Percentiles rank a stretch among this genome's conserved stretches.
Evolutionary conservation across 2,888 invertebrate genomes (phyloP).

Genomic region (Pseudanteris insignis): DNA sequence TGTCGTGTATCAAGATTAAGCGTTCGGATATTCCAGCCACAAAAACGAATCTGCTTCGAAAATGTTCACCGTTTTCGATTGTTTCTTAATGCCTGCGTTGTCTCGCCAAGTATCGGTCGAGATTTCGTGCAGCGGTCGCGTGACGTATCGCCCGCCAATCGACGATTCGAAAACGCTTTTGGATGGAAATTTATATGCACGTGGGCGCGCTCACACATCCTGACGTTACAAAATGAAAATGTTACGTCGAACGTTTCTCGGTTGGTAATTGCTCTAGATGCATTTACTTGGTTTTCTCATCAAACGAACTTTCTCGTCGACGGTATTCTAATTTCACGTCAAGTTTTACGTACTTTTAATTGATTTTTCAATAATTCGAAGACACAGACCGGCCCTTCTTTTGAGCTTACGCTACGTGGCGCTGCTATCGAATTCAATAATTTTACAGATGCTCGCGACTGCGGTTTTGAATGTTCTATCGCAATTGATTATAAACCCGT

Average conservation of each 20-base stretch:
- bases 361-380: too few species aligned
- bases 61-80: conserved; percentile 12
- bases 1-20: conserved; percentile 38
- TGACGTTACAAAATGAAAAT: conserved; percentile 22
- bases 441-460: too few species aligned
- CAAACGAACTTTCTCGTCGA: too few species aligned
- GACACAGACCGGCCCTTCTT: too few species aligned
- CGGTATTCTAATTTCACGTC: too few species aligned
- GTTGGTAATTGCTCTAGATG: conserved; percentile 32
- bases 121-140: conserved; percentile 2
- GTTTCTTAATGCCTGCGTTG: conserved; percentile 28
- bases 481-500: conserved; percentile 8
- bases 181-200: conserved; percentile 8
- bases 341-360: too few species aligned
- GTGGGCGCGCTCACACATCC: conserved; percentile 1
- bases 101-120: conserved; percentile 12
- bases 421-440: too few species aligned
- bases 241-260: conserved; percentile 10
- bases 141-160: conserved; percentile 14
- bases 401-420: too few species aligned
- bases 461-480: conserved; percentile 3
- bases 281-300: too few species aligned
- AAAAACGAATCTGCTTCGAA: conserved; percentile 15
- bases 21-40: conserved; percentile 20
- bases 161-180: conserved; percentile 2